These are phyloP conservation scores for Tetranychus truncatus DNA, from an alignment of 2,888 invertebrate species.

Conservation along the genomic window DNA sequence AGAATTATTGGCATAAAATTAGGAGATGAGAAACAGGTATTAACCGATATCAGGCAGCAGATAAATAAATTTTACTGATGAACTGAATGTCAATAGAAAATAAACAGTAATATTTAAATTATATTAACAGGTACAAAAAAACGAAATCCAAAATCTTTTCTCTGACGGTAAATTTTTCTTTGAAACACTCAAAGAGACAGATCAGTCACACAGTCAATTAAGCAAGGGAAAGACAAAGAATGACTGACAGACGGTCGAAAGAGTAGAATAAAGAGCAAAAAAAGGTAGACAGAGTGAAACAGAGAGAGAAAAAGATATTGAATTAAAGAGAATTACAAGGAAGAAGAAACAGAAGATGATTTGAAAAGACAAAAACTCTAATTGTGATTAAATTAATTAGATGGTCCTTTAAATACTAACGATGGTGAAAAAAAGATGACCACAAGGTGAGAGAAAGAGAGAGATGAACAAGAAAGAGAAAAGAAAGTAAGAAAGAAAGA, in stretches of 20 bases:
- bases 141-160: not conserved
- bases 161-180: too few relatives aligned
- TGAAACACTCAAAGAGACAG: not conserved
- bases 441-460: not conserved
- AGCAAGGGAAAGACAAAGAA: not conserved
- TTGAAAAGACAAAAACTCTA: not conserved
- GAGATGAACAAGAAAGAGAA: not conserved
- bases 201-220: not conserved
- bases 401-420: not conserved
- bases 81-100: not conserved
- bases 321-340: not conserved
- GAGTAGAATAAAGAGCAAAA: not conserved
- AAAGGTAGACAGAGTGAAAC: conserved; percentile 13
- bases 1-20: too few relatives aligned
- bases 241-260: not conserved
- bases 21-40: not conserved
- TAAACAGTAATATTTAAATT: not conserved
- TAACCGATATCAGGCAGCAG: not conserved
- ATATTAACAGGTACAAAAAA: not conserved
- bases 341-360: not conserved
- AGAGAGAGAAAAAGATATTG: not conserved
- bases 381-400: not conserved
- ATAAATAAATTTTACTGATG: not conserved
- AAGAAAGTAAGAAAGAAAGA: not conserved
- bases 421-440: conserved; percentile 3